A percentile compares a stretch with the other conserved stretches of the same genome.
phyloP scores from a whole-genome alignment of 37 sponge, comb jelly and placozoan species.

The Agelas oroides region DNA sequence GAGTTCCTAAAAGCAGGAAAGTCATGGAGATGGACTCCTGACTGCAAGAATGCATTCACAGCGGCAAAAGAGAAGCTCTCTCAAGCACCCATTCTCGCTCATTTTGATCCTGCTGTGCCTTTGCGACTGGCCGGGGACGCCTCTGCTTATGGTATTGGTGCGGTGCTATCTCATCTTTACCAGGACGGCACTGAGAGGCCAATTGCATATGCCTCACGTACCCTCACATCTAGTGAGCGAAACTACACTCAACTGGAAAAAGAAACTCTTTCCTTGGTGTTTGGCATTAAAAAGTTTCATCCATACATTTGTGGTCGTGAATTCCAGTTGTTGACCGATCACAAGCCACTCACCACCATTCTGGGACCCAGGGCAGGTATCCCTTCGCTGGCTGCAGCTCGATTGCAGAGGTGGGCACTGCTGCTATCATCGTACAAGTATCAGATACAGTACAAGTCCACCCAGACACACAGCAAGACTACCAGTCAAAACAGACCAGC shows the following conservation, averaged over 20 bases:
- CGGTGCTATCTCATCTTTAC: slow-evolving; percentile 45
- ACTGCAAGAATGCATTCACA: slow-evolving; percentile 14
- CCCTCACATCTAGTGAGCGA: slow-evolving; percentile 3
- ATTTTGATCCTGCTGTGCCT: slow-evolving; percentile 43
- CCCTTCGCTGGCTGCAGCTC: not conserved
- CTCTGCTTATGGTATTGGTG: slow-evolving; percentile 59
- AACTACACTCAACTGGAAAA: slow-evolving; percentile 31
- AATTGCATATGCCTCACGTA: slow-evolving; percentile 48
- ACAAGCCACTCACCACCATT: not conserved
- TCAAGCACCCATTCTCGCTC: slow-evolving; percentile 20
- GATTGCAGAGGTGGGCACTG: slow-evolving; percentile 26
- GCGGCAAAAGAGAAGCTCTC: slow-evolving; percentile 14
- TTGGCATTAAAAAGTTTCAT: slow-evolving; percentile 3
- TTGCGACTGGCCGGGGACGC: slow-evolving; percentile 45
- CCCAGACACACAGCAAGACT: slow-evolving; percentile 17
- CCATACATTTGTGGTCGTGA: not conserved
- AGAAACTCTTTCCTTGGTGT: not conserved
- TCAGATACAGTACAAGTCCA: slow-evolving; percentile 17
- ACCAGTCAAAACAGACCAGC: too few relatives aligned
- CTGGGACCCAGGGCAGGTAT: not conserved
- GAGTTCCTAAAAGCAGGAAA: slow-evolving; percentile 9
- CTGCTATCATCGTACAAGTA: slow-evolving; percentile 21
- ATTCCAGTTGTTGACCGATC: not conserved
- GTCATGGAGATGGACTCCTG: slow-evolving; percentile 35
- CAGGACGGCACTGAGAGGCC: slow-evolving; percentile 50